phyloP scores from a whole-genome alignment of 2,888 invertebrate species.

The Papilio protenor region DNA sequence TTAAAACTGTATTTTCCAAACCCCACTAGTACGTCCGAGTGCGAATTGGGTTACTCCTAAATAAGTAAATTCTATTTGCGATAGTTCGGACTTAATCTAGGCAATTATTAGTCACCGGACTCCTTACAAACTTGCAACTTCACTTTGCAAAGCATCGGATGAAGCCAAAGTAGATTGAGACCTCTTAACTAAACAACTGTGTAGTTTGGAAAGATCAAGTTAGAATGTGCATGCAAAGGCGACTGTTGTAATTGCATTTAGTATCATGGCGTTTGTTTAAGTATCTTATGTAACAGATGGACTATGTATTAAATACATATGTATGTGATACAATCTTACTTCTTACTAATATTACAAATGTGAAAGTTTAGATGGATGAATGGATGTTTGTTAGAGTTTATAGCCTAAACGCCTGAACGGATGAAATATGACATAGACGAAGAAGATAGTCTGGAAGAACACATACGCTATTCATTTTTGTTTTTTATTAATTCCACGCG shows the following conservation, averaged over 20 bases:
- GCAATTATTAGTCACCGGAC: neutral
- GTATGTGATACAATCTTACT: neutral
- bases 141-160: neutral
- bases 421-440: too few species aligned
- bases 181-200: neutral
- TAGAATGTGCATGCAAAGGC: neutral
- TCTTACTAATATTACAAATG: neutral
- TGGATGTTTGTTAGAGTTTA: too few species aligned
- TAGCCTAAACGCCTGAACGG: too few species aligned
- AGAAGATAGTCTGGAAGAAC: too few species aligned
- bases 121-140: neutral
- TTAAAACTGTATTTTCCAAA: too few species aligned
- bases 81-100: slow-evolving; percentile 1
- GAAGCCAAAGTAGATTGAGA: slow-evolving; percentile 1
- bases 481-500: too few species aligned
- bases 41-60: neutral
- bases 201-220: neutral
- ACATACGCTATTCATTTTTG: too few species aligned
- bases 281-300: neutral
- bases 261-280: neutral
- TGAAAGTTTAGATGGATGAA: too few species aligned
- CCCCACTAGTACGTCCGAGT: neutral
- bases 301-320: neutral
- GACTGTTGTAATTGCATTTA: neutral
- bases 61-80: neutral